Percentiles rank a stretch among this genome's conserved stretches.
Conservation (phyloP, 37 sponge, comb jelly and placozoan genomes). For the Oscarella lobularis region DNA sequence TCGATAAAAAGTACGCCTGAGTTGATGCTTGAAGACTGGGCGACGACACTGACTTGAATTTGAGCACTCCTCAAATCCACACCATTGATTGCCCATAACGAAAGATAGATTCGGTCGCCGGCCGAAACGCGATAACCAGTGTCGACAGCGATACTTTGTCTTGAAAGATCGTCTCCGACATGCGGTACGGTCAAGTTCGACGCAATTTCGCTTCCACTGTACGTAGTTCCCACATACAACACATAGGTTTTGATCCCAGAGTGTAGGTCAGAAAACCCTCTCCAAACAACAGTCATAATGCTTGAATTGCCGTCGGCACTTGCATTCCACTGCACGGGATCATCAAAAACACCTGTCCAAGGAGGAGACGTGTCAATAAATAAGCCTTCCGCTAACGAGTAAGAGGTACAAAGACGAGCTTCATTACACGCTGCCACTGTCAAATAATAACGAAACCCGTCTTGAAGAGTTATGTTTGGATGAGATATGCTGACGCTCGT, state of each 20-base stretch:
- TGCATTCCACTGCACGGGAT: neutral
- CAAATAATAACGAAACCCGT: neutral
- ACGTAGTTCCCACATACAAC: neutral
- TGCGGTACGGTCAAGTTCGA: neutral
- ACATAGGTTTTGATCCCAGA: neutral
- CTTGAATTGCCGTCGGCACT: neutral
- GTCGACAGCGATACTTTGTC: neutral
- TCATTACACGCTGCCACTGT: neutral
- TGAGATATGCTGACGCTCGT: neutral
- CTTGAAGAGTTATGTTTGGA: neutral
- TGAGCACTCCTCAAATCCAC: neutral
- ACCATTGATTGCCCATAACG: neutral
- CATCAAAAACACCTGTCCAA: neutral
- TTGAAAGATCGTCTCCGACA: neutral
- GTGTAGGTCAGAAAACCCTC: neutral
- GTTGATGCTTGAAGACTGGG: neutral
- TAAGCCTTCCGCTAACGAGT: neutral
- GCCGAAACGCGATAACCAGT: neutral
- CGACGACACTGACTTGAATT: neutral
- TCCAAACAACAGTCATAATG: neutral
- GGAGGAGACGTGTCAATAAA: neutral
- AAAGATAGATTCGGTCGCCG: neutral
- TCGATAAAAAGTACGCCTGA: neutral
- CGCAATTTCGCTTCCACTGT: neutral
- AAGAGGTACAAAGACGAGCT: neutral